Conservation (phyloP, 2,113 vertebrate species). For the Tachuris rubrigastra region DNA sequence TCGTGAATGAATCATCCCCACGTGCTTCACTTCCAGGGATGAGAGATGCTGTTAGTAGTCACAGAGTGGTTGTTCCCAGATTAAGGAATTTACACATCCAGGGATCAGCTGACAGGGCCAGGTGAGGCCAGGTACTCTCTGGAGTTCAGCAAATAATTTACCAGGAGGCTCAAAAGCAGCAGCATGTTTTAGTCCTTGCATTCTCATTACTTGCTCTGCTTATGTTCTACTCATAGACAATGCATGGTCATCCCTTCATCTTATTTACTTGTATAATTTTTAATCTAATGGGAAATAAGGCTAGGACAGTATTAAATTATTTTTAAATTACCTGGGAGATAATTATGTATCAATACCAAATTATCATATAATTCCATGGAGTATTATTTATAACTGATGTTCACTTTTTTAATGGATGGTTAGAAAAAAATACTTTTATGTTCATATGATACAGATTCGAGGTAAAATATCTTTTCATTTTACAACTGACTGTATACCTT, state of each 20-base stretch:
- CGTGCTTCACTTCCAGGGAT: neutral
- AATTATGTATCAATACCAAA: neutral
- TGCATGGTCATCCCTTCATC: neutral
- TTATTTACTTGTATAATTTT: neutral
- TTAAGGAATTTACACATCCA: neutral
- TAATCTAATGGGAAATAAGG: neutral
- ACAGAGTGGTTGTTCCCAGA: neutral
- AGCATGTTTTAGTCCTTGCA: neutral
- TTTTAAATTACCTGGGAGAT: neutral
- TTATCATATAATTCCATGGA: neutral
- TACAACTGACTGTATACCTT: neutral
- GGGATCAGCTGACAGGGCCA: neutral
- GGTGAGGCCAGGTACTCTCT: neutral
- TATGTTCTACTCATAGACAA: neutral
- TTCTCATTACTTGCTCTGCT: neutral
- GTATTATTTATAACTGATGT: neutral
- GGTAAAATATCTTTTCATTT: neutral
- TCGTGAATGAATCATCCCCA: neutral
- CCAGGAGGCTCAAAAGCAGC: neutral
- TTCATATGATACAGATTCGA: neutral
- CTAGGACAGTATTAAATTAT: neutral
- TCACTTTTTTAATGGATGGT: neutral
- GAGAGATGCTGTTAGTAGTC: neutral
- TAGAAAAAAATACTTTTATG: neutral
- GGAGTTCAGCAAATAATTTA: neutral